A percentile compares a stretch with the other conserved stretches of the same genome.
Conservation (phyloP, 2,797 vertebrate species). For the Trachops cirrhosus region DNA sequence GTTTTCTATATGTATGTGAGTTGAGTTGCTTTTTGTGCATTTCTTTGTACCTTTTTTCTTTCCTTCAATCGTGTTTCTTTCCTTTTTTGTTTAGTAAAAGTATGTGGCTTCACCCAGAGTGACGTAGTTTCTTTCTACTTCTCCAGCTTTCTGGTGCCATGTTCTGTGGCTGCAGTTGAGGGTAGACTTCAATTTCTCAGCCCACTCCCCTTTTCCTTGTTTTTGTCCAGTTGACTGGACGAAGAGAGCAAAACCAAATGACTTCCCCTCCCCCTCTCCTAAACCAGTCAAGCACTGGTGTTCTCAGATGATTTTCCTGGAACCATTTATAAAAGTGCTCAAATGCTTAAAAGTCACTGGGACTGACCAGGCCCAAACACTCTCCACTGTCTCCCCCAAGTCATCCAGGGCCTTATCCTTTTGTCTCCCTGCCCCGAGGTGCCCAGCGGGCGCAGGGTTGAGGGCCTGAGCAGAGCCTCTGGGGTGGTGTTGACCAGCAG, state of each 20-base stretch:
- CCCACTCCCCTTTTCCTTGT: neutral
- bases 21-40: neutral
- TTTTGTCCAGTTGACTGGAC: neutral
- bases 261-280: neutral
- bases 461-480: conserved; percentile 80
- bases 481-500: conserved; percentile 53
- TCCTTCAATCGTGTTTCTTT: neutral
- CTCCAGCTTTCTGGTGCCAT: neutral
- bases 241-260: conserved; percentile 39
- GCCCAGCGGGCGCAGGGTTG: conserved; percentile 74
- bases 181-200: neutral
- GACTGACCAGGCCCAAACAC: neutral
- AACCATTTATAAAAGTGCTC: neutral
- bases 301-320: neutral
- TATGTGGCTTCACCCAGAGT: neutral
- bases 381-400: neutral
- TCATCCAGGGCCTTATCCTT: neutral
- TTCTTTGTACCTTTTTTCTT: neutral
- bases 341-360: neutral
- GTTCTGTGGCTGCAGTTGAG: neutral
- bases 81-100: neutral
- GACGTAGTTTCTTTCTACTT: neutral
- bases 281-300: neutral
- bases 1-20: neutral
- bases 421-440: neutral